Evolutionary conservation across 2,113 vertebrate genomes (phyloP).

Genomic region (Saiga tatarica): DNA sequence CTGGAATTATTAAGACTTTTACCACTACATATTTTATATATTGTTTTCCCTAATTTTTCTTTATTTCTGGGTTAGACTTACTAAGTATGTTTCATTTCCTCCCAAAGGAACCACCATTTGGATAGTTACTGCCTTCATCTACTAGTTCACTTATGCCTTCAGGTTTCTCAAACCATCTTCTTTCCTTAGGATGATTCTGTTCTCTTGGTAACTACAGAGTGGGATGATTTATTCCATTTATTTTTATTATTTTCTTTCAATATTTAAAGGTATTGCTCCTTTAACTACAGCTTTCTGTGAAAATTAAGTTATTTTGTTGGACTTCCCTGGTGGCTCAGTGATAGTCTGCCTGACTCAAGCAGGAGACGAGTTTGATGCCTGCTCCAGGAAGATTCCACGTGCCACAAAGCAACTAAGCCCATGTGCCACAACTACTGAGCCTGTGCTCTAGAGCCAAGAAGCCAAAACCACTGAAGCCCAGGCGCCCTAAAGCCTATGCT

Average conservation of each 20-base stretch:
- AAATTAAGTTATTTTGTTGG: neutral
- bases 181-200: neutral
- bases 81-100: neutral
- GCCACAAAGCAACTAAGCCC: neutral
- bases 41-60: neutral
- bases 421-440: neutral
- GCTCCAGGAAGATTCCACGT: neutral
- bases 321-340: neutral
- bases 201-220: neutral
- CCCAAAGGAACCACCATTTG: neutral
- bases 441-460: neutral
- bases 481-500: neutral
- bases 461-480: neutral
- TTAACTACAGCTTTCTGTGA: neutral
- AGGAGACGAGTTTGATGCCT: neutral
- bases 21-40: neutral
- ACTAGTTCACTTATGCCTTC: neutral
- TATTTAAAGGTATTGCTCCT: neutral
- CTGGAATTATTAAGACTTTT: neutral
- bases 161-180: neutral
- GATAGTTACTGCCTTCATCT: neutral
- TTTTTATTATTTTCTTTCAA: neutral
- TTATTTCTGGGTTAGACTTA: neutral
- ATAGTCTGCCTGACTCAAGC: neutral
- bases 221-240: neutral